Base-by-base conservation (phyloP, 2,113 vertebrate genomes). In the Egretta garzetta region DNA sequence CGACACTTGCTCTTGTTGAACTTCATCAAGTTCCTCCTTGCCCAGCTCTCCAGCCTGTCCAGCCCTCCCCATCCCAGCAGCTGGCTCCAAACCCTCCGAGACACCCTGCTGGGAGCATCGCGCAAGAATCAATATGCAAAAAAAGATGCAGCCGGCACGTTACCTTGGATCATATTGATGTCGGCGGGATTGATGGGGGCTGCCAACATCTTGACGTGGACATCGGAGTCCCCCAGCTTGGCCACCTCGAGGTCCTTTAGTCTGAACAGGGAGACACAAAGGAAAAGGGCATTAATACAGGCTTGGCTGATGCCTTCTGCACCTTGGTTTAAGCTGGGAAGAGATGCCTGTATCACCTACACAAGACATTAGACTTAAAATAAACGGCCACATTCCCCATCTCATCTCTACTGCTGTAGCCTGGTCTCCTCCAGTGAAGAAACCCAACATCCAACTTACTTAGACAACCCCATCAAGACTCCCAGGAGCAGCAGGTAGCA, bases 161-260 rank as follows among this genome's bases (percentile, higher is more conserved):
- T 98, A 99, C 99, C 99, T 98, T 99, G 99, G 97, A 99, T 98
- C 99, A 99, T 99, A 93, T 99, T 99, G 94, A 99, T 99, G 95
- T 99, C 99, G 0, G 99, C 98, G 0, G 99, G 99, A 95, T 99
- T 99, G 96, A 99, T 94, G 64, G 99, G 99, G 60, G 99, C 99
- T 23, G 99, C 99, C 96, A 99, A 92, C 97, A 99, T 99, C 97
- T 98, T 99, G 96, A 99, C 95, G 0, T 96, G 97, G 91, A 99
- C 98, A 41, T 98, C 98, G 0, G 98, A 98, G 86, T 97, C 96
- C 67, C 98, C 98, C 43, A 99, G 28, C 27, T 97, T 37, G 8
- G 98, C 93, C 6, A 98, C 86, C 70, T 98, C 97, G 37, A 98
- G 59, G 41, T 98, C 97, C 96, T 99, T 98, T 79, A 99, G 97